Conservation (phyloP, 2,797 vertebrate species). For the Babyrousa celebensis region DNA sequence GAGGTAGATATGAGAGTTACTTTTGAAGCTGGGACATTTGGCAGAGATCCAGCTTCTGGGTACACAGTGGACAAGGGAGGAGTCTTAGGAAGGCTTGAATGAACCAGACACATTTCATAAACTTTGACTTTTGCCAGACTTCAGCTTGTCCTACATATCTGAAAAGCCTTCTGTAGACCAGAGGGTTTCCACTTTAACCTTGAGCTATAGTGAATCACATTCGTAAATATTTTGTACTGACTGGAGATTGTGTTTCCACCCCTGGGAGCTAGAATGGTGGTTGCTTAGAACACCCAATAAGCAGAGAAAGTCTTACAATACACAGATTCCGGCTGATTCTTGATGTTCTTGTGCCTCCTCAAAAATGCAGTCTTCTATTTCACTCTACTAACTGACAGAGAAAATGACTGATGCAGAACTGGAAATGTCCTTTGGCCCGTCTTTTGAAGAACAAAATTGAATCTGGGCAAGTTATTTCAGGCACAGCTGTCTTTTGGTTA, state of each 20-base stretch:
- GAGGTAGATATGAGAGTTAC: background rate
- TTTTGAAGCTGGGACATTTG: background rate
- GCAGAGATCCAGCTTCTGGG: background rate
- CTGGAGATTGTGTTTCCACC: background rate
- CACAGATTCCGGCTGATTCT: background rate
- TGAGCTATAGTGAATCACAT: background rate
- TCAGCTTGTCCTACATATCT: background rate
- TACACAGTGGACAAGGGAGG: background rate
- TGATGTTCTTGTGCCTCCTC: background rate
- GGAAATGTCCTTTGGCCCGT: background rate
- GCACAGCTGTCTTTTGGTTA: background rate
- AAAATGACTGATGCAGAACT: background rate
- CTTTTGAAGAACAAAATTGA: conserved; percentile 49
- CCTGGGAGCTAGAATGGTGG: background rate
- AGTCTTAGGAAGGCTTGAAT: background rate
- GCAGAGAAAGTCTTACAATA: background rate
- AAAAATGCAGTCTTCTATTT: background rate
- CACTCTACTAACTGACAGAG: background rate
- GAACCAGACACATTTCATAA: background rate
- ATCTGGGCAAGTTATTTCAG: background rate
- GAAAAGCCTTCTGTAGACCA: background rate
- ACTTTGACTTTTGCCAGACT: background rate
- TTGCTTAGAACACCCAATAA: background rate
- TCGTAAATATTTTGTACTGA: conserved; percentile 21
- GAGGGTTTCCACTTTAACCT: background rate